phyloP scores from a whole-genome alignment of 2,797 vertebrate genomes.

The Etheostoma nigrum region DNA sequence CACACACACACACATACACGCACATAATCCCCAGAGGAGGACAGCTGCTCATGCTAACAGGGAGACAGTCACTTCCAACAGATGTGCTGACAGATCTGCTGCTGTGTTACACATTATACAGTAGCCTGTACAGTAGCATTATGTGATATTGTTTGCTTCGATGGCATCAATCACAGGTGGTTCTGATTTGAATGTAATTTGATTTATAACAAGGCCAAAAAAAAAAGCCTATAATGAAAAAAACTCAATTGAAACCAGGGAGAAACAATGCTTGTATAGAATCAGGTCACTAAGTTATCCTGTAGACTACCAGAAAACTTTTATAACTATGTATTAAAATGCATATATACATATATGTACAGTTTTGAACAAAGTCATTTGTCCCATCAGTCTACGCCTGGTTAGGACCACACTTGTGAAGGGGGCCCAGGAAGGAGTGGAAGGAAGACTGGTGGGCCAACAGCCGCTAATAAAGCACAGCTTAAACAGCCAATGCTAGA shows the following conservation, averaged over 20 bases:
- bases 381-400: background rate
- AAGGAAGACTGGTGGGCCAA: conserved; percentile 26
- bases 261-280: background rate
- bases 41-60: conserved; percentile 55
- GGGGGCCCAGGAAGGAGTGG: conserved; percentile 18
- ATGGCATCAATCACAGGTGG: conserved; percentile 1
- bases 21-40: conserved; percentile 17
- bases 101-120: conserved; percentile 28
- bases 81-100: conserved; percentile 37
- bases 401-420: conserved; percentile 21
- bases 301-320: background rate
- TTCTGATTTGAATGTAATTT: conserved; percentile 4
- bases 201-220: background rate
- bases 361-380: conserved; percentile 4
- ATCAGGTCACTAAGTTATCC: background rate
- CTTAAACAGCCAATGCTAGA: conserved; percentile 47
- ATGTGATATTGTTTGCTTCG: conserved; percentile 5
- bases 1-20: background rate
- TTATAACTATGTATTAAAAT: background rate
- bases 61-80: conserved; percentile 17
- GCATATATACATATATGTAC: background rate
- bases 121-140: conserved; percentile 7
- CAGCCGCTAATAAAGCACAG: conserved; percentile 46
- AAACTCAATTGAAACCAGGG: background rate
- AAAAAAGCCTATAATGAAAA: background rate